Conservation (phyloP, 2,888 invertebrate genomes). For the Cancer borealis region DNA sequence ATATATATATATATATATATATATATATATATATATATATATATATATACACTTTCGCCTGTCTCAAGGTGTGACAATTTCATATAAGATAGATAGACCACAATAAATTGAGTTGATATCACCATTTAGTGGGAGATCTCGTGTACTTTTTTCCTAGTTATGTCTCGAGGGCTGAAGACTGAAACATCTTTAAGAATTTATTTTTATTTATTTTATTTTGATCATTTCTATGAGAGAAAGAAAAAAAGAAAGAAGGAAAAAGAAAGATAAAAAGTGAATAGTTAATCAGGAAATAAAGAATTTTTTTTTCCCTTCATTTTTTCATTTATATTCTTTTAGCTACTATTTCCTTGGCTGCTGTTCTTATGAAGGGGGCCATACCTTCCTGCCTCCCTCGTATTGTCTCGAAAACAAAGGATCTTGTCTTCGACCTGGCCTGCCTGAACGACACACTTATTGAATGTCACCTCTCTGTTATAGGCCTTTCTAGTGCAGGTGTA, state of each 20-base stretch:
- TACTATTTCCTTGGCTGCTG: not conserved
- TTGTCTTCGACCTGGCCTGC: not conserved
- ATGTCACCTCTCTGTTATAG: not conserved
- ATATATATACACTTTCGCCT: too few relatives aligned
- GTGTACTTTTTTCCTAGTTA: too few relatives aligned
- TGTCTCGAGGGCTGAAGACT: too few relatives aligned
- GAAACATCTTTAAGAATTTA: too few relatives aligned
- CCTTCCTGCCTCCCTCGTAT: not conserved
- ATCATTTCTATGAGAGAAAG: not conserved
- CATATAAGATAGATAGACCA: too few relatives aligned
- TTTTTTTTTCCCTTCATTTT: not conserved
- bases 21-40: too few relatives aligned
- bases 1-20: too few relatives aligned
- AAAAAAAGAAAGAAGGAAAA: not conserved
- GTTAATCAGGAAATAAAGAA: not conserved
- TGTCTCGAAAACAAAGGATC: constrained; percentile 7
- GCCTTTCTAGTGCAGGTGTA: not conserved
- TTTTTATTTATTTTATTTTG: too few relatives aligned
- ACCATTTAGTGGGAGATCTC: too few relatives aligned
- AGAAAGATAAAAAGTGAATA: not conserved
- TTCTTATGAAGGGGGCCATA: not conserved
- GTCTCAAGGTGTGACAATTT: too few relatives aligned
- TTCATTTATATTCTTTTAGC: not conserved
- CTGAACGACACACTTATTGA: not conserved
- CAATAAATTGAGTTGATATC: too few relatives aligned